phyloP scores from a whole-genome alignment of 2,888 invertebrate genomes.

The Epistrophella euchroma region DNA sequence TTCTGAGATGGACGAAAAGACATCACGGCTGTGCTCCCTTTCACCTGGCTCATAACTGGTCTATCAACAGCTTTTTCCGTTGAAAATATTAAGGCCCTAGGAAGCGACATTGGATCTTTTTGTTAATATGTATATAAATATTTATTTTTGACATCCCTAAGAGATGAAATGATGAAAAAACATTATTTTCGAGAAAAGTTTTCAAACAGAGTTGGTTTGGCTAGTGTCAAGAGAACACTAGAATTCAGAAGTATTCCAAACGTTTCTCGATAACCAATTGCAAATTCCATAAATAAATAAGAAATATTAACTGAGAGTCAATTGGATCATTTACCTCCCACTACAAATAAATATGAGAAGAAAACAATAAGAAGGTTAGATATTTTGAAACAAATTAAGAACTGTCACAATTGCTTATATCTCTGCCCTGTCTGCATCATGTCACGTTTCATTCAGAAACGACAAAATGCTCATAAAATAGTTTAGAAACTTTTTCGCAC shows the following conservation, averaged over 20 bases:
- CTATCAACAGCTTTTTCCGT: too few species aligned
- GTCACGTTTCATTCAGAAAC: not conserved
- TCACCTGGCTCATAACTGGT: too few species aligned
- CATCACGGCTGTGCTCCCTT: too few species aligned
- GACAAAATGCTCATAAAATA: slow-evolving; percentile 7
- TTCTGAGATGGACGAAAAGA: too few species aligned
- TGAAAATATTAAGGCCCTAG: too few species aligned
- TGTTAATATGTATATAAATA: too few species aligned
- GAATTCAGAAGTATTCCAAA: not conserved
- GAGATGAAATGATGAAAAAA: too few species aligned
- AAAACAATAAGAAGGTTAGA: slow-evolving; percentile 3
- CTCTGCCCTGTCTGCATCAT: slow-evolving; percentile 7
- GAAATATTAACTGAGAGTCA: not conserved
- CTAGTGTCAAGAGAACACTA: not conserved
- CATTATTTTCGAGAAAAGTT: not conserved
- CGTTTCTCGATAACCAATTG: not conserved
- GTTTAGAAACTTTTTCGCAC: slow-evolving; percentile 20
- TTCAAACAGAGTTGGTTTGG: not conserved
- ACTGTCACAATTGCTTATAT: slow-evolving; percentile 45
- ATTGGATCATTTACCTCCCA: not conserved
- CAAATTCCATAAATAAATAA: not conserved
- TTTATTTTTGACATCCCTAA: too few species aligned
- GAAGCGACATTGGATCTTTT: too few species aligned
- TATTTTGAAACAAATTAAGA: slow-evolving; percentile 51
- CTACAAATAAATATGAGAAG: not conserved